A percentile compares a stretch with the other conserved stretches of the same genome.
phyloP scores from a whole-genome alignment of 2,797 vertebrate species.

The Melanotaenia pygmaea region DNA sequence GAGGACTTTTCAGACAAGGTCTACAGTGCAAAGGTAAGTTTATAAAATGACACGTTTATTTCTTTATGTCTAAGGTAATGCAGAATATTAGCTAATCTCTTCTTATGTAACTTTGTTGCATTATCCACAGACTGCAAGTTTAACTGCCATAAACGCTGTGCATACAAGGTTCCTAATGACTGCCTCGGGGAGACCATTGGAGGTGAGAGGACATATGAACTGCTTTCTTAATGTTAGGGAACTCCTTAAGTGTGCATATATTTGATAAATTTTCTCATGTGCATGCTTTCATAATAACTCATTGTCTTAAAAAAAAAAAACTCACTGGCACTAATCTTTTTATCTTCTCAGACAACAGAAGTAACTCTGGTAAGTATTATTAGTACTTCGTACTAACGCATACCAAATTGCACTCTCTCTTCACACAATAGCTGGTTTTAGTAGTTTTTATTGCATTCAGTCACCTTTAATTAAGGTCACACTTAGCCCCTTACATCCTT shows the following conservation, averaged over 20 bases:
- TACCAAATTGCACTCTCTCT: constrained; percentile 12
- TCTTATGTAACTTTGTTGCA: background rate
- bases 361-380: constrained; percentile 75
- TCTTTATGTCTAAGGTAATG: background rate
- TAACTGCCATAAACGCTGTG: constrained; percentile 94
- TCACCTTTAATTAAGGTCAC: background rate
- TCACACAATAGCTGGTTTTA: background rate
- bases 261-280: constrained; percentile 22
- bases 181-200: constrained; percentile 90
- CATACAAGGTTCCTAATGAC: constrained; percentile 90
- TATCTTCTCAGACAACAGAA: constrained; percentile 78
- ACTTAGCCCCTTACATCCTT: background rate
- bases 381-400: constrained; percentile 21
- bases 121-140: constrained; percentile 90
- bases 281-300: constrained; percentile 26
- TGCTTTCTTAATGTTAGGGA: background rate
- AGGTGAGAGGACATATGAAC: constrained; percentile 75
- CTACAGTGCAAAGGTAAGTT: constrained; percentile 92
- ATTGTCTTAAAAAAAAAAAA: constrained; percentile 26
- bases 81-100: background rate
- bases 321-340: constrained; percentile 55
- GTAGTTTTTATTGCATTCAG: too few relatives aligned
- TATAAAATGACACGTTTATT: background rate
- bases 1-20: constrained; percentile 92
- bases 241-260: constrained; percentile 38